These are phyloP conservation scores for Indicator indicator DNA, from an alignment of 2,113 vertebrate genomes.

Conservation along the genomic window DNA sequence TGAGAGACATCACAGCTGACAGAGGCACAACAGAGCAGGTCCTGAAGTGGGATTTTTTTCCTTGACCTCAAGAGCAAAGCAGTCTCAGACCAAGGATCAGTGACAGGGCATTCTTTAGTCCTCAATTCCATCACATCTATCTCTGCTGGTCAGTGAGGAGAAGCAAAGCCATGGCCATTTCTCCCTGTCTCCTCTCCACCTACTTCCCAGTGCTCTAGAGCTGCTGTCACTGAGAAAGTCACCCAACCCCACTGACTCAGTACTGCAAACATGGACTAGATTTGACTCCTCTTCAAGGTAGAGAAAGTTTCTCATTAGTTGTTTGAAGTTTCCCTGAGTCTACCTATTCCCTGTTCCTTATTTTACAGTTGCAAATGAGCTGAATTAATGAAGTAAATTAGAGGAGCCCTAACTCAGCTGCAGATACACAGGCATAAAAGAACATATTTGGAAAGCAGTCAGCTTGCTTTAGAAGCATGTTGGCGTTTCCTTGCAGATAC, in stretches of 20 bases:
- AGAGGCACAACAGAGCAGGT: not conserved
- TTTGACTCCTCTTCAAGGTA: not conserved
- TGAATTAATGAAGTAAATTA: constrained; percentile 24
- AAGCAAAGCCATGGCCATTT: not conserved
- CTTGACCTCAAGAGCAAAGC: not conserved
- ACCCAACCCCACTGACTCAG: not conserved
- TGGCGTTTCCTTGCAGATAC: not conserved
- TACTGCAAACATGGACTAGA: not conserved
- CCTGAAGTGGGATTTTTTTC: not conserved
- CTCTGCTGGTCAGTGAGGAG: not conserved
- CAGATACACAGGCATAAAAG: not conserved
- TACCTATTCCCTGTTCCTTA: not conserved
- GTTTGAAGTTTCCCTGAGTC: not conserved
- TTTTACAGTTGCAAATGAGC: constrained; percentile 22
- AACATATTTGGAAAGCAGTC: not conserved
- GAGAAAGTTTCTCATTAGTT: not conserved
- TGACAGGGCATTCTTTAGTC: not conserved
- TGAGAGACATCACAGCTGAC: not conserved
- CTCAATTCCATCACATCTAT: not conserved
- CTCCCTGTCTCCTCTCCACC: not conserved
- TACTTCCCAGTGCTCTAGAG: not conserved
- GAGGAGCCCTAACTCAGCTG: not conserved
- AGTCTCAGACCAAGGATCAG: accelerated
- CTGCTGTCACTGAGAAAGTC: not conserved
- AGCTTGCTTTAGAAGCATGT: not conserved